Evolutionary conservation across 2,113 vertebrate species (phyloP), one percentile per base, ranked within the genome.

Genomic region (Dissostichus mawsoni): DNA sequence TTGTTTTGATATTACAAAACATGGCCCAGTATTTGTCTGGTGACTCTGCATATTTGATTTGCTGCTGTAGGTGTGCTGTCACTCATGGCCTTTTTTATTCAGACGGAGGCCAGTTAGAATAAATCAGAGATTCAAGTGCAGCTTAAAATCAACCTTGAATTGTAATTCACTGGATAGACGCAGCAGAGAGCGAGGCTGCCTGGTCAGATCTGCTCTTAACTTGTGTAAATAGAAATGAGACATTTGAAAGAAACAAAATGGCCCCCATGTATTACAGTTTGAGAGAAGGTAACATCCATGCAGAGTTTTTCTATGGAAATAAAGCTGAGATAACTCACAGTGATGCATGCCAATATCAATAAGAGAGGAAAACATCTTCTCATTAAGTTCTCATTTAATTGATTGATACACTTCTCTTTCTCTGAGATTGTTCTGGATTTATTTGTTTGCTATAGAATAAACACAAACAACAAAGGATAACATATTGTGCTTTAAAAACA

Each of bases 21-120:
- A 66, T 11, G 5, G 57, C 58, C 17, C 1, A 14, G 14, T 61
- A 63, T 82, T 86, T 78, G 65, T 73, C 65, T 70, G 48, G 69
- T 71, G 20, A 78, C 53, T 78, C 65, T 83, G 66, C 75, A 79
- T 80, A 66, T 89, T 86, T 87, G 78, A 80, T 85, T 78, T 68
- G 50, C 25, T 57, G 48, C 62, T 70, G 55, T 50, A 72, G 63
- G 76, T 84, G 82, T 44, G 36, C 74, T 48, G 53, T 80, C 76
- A 64, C 50, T 50, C 8, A 29, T 74, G 68, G 29, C 61, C 76
- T 66, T 87, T 84, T 8, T 14, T 61, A 64, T 65, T 41, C 81
- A 81, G 80, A 83, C 55, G 56, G 76, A 77, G 61, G n/a, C 55
- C 66, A 52, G 75, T 78, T 41, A 51, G 25, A 80, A 68, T 33